Base-by-base conservation (phyloP, 2,797 vertebrate genomes). In the Paratrypauchen microcephalus region DNA sequence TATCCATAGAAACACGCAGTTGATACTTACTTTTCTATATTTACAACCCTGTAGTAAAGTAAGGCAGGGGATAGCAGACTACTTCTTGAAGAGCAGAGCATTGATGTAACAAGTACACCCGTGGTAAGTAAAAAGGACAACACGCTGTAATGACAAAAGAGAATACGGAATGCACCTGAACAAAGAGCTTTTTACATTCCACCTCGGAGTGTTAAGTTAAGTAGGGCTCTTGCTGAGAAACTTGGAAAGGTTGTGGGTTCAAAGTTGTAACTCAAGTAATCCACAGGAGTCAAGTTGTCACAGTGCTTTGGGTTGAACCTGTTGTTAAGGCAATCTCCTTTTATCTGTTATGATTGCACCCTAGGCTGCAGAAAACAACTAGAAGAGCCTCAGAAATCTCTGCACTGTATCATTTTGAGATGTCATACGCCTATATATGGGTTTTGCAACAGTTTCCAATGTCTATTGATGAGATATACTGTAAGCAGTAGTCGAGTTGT, bases 211-310 rank as follows among this genome's bases (percentile, higher is more conserved):
- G 58, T 69, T 71, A 69, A 71, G 75, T 73, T 69, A 63, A 69
- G 61, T 57, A 30, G 28, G 39, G 62, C 50, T 61, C 73, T 83
- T n/a, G 45, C 61, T 64, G 72, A 66, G 73, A 32, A 76, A 73
- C 79, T 76, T 11, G 30, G 26, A 58, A 57, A 73, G 62, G 70
- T 60, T 75, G 50, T 39, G 47, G 72, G 50, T 82, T 72, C 82
- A 76, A 71, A 76, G 75, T 45, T 21, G 41, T 23, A 15, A 69
- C 63, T 64, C 15, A 77, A 62, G 70, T 28, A 41, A 69, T 74
- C 50, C 11, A 48, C 52, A 65, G 55, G 70, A 73, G 85, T 75
- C 65, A 36, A 56, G 13, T 30, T 19, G 66, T 64, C 60, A 77
- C 64, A 69, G 64, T 66, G 71, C 57, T 72, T 6, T 66, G n/a